These are phyloP conservation scores for Dendrocincla fuliginosa DNA, from an alignment of 2,797 vertebrate species.

Conservation along the genomic window DNA sequence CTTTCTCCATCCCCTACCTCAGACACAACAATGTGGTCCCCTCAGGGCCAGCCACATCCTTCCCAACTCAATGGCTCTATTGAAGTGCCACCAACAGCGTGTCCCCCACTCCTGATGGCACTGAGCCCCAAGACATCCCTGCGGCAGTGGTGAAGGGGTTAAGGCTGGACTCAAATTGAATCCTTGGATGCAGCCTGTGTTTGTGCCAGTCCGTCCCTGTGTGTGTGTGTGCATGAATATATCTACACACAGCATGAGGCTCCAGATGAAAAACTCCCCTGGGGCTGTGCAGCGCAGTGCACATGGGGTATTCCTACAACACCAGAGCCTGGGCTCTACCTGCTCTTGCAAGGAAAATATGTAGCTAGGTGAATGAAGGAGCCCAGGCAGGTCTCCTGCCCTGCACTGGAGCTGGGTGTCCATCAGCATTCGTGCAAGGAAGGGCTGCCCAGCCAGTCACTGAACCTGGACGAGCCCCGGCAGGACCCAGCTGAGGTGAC, in stretches of 20 bases:
- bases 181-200: neutral
- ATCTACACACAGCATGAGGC: neutral
- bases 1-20: neutral
- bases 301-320: neutral
- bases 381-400: neutral
- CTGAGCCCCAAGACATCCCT: neutral
- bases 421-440: accelerated
- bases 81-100: accelerated
- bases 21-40: neutral
- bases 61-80: neutral
- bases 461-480: neutral
- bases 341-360: neutral
- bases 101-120: accelerated
- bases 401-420: accelerated
- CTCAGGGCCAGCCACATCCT: neutral
- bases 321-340: accelerated
- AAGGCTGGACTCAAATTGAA: neutral
- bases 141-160: neutral
- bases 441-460: neutral
- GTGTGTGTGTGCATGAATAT: neutral
- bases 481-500: neutral
- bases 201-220: neutral
- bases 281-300: accelerated
- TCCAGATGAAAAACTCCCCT: accelerated
- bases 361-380: accelerated